Evolutionary conservation across 2,113 vertebrate genomes (phyloP).

Genomic region (Smithornis capensis): DNA sequence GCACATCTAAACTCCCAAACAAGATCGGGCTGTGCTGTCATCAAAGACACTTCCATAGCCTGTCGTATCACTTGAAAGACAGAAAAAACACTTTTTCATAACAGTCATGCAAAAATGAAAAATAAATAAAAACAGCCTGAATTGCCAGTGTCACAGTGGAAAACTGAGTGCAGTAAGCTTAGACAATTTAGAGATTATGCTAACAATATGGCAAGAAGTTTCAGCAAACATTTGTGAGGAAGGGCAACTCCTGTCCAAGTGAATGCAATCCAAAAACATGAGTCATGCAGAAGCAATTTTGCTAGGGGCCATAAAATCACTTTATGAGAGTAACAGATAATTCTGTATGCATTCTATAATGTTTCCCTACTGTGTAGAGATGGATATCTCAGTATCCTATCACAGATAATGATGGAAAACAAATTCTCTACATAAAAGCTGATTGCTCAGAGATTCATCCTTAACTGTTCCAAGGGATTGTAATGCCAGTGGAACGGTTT

Average conservation of each 20-base stretch:
- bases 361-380: conserved; percentile 69
- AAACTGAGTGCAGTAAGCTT: conserved; percentile 57
- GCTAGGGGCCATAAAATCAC: conserved; percentile 72
- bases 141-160: conserved; percentile 34
- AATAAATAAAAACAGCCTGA: conserved; percentile 68
- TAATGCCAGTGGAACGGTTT: conserved; percentile 18
- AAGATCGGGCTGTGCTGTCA: conserved; percentile 59
- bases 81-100: not conserved
- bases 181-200: conserved; percentile 67
- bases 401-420: conserved; percentile 70
- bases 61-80: conserved; percentile 61
- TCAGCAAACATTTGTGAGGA: conserved; percentile 56
- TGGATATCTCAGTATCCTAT: conserved; percentile 61
- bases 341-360: conserved; percentile 68
- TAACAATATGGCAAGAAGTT: conserved; percentile 60
- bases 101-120: conserved; percentile 60
- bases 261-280: conserved; percentile 57
- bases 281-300: conserved; percentile 71
- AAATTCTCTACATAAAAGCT: conserved; percentile 70
- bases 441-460: conserved; percentile 64
- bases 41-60: conserved; percentile 62
- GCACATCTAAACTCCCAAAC: conserved; percentile 69
- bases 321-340: conserved; percentile 69
- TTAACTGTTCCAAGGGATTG: conserved; percentile 42
- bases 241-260: conserved; percentile 61